Percentiles rank a stretch among this genome's conserved stretches.
Evolutionary conservation across 2,797 vertebrate species (phyloP).

Genomic region (Gobio occitaniae): DNA sequence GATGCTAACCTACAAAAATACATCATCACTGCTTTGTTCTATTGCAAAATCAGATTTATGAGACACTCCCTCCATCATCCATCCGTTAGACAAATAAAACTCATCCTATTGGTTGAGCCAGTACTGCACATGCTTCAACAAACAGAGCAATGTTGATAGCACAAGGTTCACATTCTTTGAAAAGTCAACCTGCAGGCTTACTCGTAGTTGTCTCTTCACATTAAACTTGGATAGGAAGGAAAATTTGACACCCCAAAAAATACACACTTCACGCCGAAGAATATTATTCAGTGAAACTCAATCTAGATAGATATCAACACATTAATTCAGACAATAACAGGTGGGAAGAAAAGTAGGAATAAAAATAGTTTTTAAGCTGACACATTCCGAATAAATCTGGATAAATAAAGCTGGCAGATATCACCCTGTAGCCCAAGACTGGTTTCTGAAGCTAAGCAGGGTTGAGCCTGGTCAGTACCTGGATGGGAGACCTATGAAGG

Average conservation of each 20-base stretch:
- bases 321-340: conserved; percentile 25
- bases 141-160: background rate
- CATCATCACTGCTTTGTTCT: background rate
- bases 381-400: background rate
- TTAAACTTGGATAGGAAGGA: background rate
- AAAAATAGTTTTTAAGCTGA: background rate
- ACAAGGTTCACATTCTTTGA: background rate
- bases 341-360: background rate
- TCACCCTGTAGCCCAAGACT: too few species aligned
- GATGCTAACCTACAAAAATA: too few species aligned
- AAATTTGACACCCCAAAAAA: background rate
- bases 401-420: too few species aligned
- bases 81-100: background rate
- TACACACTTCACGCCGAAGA: background rate
- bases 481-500: too few species aligned
- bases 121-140: conserved; percentile 42
- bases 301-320: background rate
- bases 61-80: too few species aligned
- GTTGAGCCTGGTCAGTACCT: too few species aligned
- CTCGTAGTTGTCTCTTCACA: background rate
- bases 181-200: background rate
- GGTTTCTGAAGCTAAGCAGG: too few species aligned
- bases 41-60: background rate
- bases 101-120: conserved; percentile 63
- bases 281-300: background rate